Conservation (phyloP, 2,888 invertebrate genomes). For the Pandemis cinnamomeana region DNA sequence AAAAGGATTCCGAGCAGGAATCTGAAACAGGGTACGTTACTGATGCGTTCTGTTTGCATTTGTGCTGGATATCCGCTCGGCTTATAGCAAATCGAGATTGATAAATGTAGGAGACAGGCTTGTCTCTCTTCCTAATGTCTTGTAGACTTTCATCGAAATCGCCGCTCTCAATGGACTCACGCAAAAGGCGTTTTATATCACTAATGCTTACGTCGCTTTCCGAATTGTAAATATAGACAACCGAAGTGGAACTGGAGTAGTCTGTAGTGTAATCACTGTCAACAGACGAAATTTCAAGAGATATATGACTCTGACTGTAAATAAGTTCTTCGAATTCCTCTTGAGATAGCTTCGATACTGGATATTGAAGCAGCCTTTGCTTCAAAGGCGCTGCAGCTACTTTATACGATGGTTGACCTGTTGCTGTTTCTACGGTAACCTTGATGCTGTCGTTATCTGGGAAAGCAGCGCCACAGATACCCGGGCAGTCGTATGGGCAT, state of each 20-base stretch:
- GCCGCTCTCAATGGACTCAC: background rate
- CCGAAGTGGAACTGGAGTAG: background rate
- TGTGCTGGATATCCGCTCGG: background rate
- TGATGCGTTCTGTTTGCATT: background rate
- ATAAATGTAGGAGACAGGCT: conserved; percentile 6
- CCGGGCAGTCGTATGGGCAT: conserved; percentile 1
- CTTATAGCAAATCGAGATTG: conserved; percentile 1
- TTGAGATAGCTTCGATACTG: background rate
- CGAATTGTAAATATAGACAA: conserved; percentile 16
- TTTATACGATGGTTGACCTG: background rate
- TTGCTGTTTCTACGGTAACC: conserved; percentile 9
- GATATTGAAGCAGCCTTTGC: background rate
- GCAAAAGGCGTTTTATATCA: conserved; percentile 3
- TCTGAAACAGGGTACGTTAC: background rate
- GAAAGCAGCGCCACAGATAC: background rate
- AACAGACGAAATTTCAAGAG: background rate
- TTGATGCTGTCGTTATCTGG: conserved; percentile 5
- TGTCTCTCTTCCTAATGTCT: background rate
- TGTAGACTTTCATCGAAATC: background rate
- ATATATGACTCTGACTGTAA: background rate
- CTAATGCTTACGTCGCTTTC: conserved; percentile 13
- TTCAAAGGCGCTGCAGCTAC: background rate
- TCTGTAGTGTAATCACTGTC: background rate
- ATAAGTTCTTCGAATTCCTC: background rate
- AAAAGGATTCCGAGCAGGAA: background rate